Evolutionary conservation across 2,888 invertebrate genomes (phyloP).

Genomic region (Dryomyza anilis): DNA sequence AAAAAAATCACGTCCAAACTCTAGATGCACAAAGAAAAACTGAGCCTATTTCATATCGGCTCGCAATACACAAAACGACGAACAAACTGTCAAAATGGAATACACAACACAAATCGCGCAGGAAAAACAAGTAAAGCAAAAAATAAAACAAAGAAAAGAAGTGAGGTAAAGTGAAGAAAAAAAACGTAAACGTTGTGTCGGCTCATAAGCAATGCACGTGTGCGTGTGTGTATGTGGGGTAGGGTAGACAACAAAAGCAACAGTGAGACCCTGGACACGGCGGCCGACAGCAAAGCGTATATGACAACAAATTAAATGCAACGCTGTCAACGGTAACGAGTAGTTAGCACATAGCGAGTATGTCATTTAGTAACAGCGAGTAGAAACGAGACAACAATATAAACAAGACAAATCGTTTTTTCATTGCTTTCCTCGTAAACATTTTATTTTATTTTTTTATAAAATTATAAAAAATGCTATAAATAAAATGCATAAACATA

Average conservation of each 20-base stretch:
- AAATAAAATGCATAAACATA: neutral
- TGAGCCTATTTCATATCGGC: conserved; percentile 31
- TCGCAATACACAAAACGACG: conserved; percentile 18
- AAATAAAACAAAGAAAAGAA: no score
- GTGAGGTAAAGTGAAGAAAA: conserved; percentile 26
- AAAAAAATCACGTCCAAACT: conserved; percentile 32
- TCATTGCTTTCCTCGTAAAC: neutral
- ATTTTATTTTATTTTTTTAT: no score
- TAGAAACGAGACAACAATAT: no score
- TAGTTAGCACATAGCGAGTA: no score
- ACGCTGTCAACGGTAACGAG: no score
- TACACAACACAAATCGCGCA: conserved; percentile 15
- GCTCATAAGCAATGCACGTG: neutral
- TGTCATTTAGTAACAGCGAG: no score
- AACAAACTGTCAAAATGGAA: conserved; percentile 23
- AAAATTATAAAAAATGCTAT: neutral
- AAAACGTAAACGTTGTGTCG: conserved; percentile 11
- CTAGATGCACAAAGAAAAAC: conserved; percentile 37
- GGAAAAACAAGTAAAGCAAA: conserved; percentile 17
- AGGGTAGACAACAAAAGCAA: conserved; percentile 7
- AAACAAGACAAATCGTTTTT: no score
- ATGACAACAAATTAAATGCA: conserved; percentile 8
- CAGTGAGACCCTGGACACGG: conserved; percentile 14
- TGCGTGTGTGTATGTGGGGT: neutral
- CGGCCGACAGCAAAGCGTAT: neutral